These are phyloP conservation scores for Zoanthus sociatus DNA, from an alignment of 92 coral and sea anemone genomes.

Conservation along the genomic window DNA sequence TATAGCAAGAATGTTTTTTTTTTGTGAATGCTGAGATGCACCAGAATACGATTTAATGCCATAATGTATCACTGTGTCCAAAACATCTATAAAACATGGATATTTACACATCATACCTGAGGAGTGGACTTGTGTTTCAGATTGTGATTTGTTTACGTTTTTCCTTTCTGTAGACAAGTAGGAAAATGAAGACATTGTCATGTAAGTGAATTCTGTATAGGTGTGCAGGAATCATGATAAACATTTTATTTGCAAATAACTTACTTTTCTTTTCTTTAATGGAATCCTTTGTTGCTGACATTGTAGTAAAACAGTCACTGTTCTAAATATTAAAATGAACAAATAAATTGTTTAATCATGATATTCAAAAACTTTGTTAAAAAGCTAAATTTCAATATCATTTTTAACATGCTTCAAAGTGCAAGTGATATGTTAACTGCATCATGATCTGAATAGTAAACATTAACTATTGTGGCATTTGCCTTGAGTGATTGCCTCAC, in stretches of 20 bases:
- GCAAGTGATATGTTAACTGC: constrained; percentile 4
- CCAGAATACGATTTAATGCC: constrained; percentile 4
- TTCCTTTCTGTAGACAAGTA: not conserved
- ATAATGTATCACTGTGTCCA: not conserved
- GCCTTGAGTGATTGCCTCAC: constrained; percentile 41
- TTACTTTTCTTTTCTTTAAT: constrained; percentile 1
- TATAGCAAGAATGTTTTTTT: not conserved
- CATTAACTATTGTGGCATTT: constrained; percentile 6
- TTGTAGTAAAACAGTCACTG: constrained; percentile 5
- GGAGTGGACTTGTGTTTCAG: not conserved
- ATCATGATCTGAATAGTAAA: not conserved
- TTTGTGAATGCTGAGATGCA: not conserved
- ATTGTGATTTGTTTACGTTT: no score
- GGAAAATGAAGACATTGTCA: constrained; percentile 4
- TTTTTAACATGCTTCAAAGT: not conserved
- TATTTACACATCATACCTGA: not conserved
- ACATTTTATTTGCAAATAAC: not conserved
- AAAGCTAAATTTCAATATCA: not conserved
- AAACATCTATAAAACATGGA: constrained; percentile 3
- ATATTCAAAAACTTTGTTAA: not conserved
- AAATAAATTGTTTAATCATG: not conserved
- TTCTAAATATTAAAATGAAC: not conserved
- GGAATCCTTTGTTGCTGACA: not conserved
- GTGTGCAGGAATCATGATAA: constrained; percentile 1
- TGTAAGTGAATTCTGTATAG: constrained; percentile 3